phyloP scores from a whole-genome alignment of 2,888 invertebrate genomes.

The Polyommatus iphigenia region DNA sequence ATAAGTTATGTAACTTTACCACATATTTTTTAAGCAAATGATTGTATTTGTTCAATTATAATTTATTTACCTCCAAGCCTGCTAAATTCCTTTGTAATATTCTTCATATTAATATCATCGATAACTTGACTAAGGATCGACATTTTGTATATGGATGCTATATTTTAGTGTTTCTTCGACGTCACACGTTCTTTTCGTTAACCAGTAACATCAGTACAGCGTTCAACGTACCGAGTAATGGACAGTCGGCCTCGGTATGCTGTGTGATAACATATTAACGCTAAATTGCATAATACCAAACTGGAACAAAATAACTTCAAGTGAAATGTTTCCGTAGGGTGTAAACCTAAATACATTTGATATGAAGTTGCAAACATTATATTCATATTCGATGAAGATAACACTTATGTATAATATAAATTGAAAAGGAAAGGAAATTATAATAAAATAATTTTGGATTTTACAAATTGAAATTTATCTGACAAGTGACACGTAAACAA shows the following conservation, averaged over 20 bases:
- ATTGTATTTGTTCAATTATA: conserved; percentile 21
- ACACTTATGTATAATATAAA: not conserved
- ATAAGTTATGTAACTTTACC: not conserved
- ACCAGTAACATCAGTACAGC: not conserved
- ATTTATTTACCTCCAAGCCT: conserved; percentile 66
- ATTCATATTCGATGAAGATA: not conserved
- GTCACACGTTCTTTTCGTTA: conserved; percentile 1
- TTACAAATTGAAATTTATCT: not conserved
- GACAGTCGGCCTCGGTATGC: not conserved
- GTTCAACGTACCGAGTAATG: conserved; percentile 14
- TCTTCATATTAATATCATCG: conserved; percentile 60
- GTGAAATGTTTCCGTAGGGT: not conserved
- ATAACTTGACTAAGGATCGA: conserved; percentile 65
- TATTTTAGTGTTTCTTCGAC: conserved; percentile 2
- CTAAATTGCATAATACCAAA: not conserved
- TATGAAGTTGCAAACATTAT: not conserved
- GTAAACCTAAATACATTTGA: not conserved
- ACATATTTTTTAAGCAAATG: conserved; percentile 14
- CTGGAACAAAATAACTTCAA: not conserved
- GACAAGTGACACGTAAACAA: not conserved
- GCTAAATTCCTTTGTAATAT: conserved; percentile 65
- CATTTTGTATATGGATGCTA: conserved; percentile 46
- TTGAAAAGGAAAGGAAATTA: not conserved
- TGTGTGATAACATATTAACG: not conserved
- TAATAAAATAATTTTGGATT: not conserved